Percentiles rank a stretch among this genome's conserved stretches.
Evolutionary conservation across 2,888 invertebrate species (phyloP).

Genomic region (Hyles lineata): DNA sequence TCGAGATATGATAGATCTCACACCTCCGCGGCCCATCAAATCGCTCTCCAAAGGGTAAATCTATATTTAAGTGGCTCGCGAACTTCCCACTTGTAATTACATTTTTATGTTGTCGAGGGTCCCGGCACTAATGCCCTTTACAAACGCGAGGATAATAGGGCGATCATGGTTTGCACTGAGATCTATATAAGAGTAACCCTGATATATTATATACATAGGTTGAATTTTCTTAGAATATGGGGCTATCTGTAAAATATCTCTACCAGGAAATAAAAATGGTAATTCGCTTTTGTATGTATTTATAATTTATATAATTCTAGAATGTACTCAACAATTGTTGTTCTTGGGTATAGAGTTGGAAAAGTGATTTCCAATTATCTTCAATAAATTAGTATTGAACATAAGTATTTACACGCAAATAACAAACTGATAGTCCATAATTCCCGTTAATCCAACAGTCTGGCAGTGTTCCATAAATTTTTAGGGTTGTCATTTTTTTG

Average conservation of each 20-base stretch:
- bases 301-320: no score
- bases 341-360: no score
- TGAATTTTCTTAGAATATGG: background rate
- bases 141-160: constrained; percentile 79
- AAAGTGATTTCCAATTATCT: background rate
- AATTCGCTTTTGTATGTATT: no score
- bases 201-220: background rate
- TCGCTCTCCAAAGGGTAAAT: constrained; percentile 81
- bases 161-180: constrained; percentile 45
- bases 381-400: background rate
- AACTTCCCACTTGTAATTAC: constrained; percentile 78
- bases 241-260: background rate
- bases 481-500: constrained; percentile 51
- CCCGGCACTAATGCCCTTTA: constrained; percentile 69
- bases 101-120: constrained; percentile 77
- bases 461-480: constrained; percentile 48
- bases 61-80: constrained; percentile 78
- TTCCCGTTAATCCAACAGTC: constrained; percentile 61
- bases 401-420: constrained; percentile 52
- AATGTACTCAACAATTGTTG: no score
- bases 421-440: constrained; percentile 60
- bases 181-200: constrained; percentile 51
- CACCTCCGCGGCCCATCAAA: constrained; percentile 75
- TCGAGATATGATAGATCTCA: constrained; percentile 81
- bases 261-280: background rate